Evolutionary conservation across 1,140 invertebrate species (phyloP), one percentile per base, ranked within the genome.

Genomic region (Brachionus angularis): DNA sequence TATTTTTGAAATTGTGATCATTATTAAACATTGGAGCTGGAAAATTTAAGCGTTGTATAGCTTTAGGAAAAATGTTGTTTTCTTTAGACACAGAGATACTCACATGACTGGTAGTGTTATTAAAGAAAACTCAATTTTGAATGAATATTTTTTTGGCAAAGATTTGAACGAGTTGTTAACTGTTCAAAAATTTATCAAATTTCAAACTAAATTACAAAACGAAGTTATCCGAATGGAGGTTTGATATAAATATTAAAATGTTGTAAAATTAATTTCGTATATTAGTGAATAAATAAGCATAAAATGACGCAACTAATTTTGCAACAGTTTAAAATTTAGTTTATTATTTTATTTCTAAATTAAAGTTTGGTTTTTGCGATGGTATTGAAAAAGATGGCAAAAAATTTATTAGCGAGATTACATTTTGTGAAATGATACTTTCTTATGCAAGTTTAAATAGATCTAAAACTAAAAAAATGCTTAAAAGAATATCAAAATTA

Each of bases 381-480:
- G 7, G 21, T 47, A 67, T 47, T 12, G 31, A 47, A 31, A 47
- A 29, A 34, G 47, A 71, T 27, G 50, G 50, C 16, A 23, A 31
- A 31, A 44, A 67, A 36, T 12, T 67, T 12, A 67, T 67, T n/a
- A 31, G 87, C 86, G 0, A 94, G 98, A 84, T 86, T 87, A 2
- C 93, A 96, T 79, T 99, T 99, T 82, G 93, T 93, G 0, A 91
- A 94, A 79, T 83, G 97, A 27, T 80, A 98, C 78, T 98, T n/a
- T 91, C 93, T 0, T 98, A 98, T 84, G 93, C 94, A 39, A 93
- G 93, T 0, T 93, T 97, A 82, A 87, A 91, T 0, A 87, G 91
- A 36, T 95, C 93, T 79, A 95, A 94, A 77, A 93, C 95, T 79
- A 84, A 87, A 1, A 87, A 88, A 76, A 97, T 98, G 88, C 77